Percentiles rank a stretch among this genome's conserved stretches.
Evolutionary conservation across 2,113 vertebrate species (phyloP).

Genomic region (Corythaixoides concolor): DNA sequence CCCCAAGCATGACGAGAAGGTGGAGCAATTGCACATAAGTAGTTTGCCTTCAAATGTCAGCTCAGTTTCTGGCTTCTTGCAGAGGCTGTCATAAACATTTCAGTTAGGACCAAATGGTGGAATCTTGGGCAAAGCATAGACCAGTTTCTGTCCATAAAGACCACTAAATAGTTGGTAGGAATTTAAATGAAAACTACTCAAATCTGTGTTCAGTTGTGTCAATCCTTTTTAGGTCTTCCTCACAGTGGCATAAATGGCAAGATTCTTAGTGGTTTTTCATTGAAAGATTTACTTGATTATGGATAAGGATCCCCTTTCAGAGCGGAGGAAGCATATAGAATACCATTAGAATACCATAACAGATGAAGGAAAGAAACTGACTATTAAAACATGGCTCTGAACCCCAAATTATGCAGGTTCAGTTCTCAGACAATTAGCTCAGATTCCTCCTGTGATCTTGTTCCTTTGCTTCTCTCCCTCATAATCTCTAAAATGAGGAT

Average conservation of each 20-base stretch:
- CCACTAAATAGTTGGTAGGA: accelerated
- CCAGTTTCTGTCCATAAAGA: background rate
- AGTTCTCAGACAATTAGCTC: background rate
- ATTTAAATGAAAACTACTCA: background rate
- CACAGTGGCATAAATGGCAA: accelerated
- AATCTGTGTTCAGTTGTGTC: background rate
- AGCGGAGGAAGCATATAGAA: background rate
- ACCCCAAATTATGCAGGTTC: background rate
- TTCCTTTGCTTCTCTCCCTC: background rate
- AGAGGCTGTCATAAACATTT: background rate
- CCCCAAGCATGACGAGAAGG: background rate
- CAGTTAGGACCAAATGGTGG: background rate
- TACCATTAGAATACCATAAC: background rate
- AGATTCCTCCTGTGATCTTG: background rate
- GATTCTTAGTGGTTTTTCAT: background rate
- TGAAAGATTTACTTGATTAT: background rate
- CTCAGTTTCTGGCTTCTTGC: background rate
- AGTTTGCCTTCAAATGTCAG: background rate
- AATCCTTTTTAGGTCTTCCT: background rate
- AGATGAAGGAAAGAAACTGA: background rate
- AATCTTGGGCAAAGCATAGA: background rate
- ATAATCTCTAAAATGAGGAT: background rate
- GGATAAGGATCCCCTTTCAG: background rate
- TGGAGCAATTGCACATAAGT: background rate
- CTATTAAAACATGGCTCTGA: background rate